phyloP scores from a whole-genome alignment of 1,140 invertebrate species.

The Scaptomyza graminum region DNA sequence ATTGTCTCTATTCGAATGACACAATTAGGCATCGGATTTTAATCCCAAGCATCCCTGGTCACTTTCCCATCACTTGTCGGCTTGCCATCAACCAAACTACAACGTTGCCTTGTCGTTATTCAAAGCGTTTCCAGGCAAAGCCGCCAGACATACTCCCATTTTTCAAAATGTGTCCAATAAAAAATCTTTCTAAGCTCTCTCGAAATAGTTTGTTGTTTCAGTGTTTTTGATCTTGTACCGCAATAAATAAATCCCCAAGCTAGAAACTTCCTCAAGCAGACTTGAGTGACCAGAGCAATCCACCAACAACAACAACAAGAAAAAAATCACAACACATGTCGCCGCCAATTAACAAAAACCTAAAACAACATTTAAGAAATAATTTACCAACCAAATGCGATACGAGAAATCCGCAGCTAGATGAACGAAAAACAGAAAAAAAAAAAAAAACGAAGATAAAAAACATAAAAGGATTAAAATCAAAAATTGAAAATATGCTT shows the following conservation, averaged over 20 bases:
- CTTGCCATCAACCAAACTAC: constrained; percentile 20
- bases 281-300: constrained; percentile 54
- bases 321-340: constrained; percentile 66
- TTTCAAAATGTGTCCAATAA: constrained; percentile 32
- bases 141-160: constrained; percentile 41
- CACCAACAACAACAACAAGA: not conserved
- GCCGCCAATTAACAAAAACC: constrained; percentile 78
- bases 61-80: constrained; percentile 50
- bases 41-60: constrained; percentile 28
- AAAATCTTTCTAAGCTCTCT: constrained; percentile 18
- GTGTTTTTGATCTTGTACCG: constrained; percentile 69
- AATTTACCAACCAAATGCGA: constrained; percentile 61
- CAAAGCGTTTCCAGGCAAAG: constrained; percentile 32
- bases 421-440: constrained; percentile 21
- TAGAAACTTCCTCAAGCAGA: constrained; percentile 74
- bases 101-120: constrained; percentile 33
- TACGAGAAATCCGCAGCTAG: constrained; percentile 34
- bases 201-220: constrained; percentile 13
- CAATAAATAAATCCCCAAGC: constrained; percentile 61
- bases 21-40: constrained; percentile 1
- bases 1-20: constrained; percentile 9
- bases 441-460: constrained; percentile 27
- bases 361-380: constrained; percentile 72
- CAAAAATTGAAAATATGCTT: constrained; percentile 75
- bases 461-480: constrained; percentile 73